These are phyloP conservation scores for Amblyteles armatorius DNA, from an alignment of 2,888 invertebrate species.

Conservation along the genomic window DNA sequence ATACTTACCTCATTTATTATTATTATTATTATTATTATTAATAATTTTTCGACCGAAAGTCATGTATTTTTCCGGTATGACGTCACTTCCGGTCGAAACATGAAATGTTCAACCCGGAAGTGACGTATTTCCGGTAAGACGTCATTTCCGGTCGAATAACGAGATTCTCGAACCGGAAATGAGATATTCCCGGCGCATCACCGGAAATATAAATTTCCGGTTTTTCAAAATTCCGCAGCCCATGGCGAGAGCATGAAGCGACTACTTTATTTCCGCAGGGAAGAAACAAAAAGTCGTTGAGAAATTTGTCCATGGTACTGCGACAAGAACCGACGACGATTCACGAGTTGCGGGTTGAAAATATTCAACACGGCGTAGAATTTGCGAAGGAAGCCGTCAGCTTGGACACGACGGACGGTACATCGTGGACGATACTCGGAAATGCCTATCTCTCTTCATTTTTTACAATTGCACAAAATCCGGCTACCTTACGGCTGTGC, in stretches of 20 bases:
- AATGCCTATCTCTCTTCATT: constrained; percentile 94
- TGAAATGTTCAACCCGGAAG: too few relatives aligned
- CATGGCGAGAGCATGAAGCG: background rate
- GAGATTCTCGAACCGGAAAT: too few relatives aligned
- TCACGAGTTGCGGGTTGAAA: constrained; percentile 86
- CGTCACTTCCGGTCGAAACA: too few relatives aligned
- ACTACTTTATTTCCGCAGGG: constrained; percentile 85
- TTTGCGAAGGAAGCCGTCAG: constrained; percentile 94
- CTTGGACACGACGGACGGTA: constrained; percentile 91
- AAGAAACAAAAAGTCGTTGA: constrained; percentile 90
- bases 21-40: too few relatives aligned
- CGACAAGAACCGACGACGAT: constrained; percentile 88
- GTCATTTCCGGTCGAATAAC: too few relatives aligned
- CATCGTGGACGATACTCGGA: constrained; percentile 93
- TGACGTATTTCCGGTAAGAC: too few relatives aligned
- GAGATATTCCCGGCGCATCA: too few relatives aligned
- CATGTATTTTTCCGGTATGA: too few relatives aligned
- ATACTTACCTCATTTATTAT: background rate
- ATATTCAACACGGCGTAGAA: constrained; percentile 90
- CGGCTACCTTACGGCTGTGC: constrained; percentile 89
- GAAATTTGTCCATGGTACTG: constrained; percentile 93
- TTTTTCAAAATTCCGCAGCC: too few relatives aligned
- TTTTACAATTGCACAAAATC: constrained; percentile 91
- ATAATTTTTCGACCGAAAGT: too few relatives aligned
- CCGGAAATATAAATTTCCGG: too few relatives aligned